phyloP scores from a whole-genome alignment of 2,113 vertebrate genomes.

The Albula goreensis region DNA sequence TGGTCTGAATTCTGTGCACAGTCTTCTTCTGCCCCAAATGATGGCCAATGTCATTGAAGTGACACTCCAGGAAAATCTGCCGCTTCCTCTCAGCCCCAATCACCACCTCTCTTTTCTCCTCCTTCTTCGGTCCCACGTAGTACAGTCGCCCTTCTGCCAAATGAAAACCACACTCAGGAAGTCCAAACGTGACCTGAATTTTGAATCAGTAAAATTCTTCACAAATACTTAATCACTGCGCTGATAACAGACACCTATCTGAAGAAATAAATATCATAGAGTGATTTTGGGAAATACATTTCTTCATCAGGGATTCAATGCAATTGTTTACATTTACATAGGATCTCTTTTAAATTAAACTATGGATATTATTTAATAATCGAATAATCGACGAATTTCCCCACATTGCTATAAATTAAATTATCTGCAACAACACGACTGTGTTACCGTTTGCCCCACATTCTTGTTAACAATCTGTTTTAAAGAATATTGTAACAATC shows the following conservation, averaged over 20 bases:
- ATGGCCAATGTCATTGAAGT: slow-evolving; percentile 81
- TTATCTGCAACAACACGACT: too few relatives aligned
- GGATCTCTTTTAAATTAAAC: too few relatives aligned
- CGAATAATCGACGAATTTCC: too few relatives aligned
- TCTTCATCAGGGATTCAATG: too few relatives aligned
- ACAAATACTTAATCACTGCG: neutral
- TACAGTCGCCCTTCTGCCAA: slow-evolving; percentile 76
- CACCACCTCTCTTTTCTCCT: slow-evolving; percentile 87
- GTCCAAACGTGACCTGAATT: neutral
- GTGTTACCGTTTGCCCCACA: too few relatives aligned
- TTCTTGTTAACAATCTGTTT: too few relatives aligned
- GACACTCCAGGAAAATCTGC: slow-evolving; percentile 84
- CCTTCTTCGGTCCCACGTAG: slow-evolving; percentile 86
- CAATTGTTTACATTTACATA: too few relatives aligned
- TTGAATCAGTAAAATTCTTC: neutral
- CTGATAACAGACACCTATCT: too few relatives aligned
- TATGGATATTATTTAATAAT: too few relatives aligned
- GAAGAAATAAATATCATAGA: too few relatives aligned
- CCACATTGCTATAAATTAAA: neutral
- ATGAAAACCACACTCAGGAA: neutral
- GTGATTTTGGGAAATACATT: too few relatives aligned
- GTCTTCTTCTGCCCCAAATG: slow-evolving; percentile 92
- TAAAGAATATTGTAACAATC: too few relatives aligned
- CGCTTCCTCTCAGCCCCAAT: slow-evolving; percentile 78
- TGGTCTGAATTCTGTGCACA: slow-evolving; percentile 83